phyloP scores from a whole-genome alignment of 2,797 vertebrate genomes.

The Melanitta fusca region DNA sequence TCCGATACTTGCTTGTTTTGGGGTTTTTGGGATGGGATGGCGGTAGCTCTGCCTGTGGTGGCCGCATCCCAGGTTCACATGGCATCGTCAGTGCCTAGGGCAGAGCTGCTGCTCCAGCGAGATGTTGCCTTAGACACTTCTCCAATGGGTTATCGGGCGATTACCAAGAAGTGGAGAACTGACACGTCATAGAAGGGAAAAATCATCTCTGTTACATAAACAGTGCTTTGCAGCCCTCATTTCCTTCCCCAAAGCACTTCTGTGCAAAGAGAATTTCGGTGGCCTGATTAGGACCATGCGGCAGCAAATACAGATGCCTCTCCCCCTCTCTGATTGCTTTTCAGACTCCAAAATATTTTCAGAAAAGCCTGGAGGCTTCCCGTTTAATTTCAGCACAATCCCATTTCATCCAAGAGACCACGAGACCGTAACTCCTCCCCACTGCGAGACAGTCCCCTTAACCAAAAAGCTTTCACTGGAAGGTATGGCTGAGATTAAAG shows the following conservation, averaged over 20 bases:
- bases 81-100: not conserved
- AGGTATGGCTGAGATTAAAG: not conserved
- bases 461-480: not conserved
- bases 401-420: not conserved
- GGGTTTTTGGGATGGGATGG: not conserved
- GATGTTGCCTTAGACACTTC: not conserved
- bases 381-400: not conserved
- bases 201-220: constrained; percentile 31
- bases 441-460: not conserved
- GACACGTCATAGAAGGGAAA: not conserved
- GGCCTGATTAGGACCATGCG: constrained; percentile 33
- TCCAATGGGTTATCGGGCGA: not conserved
- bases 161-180: not conserved
- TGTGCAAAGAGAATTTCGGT: not conserved
- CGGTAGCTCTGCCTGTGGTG: not conserved
- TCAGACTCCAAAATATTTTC: not conserved
- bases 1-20: rapidly evolving
- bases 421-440: not conserved
- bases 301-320: not conserved
- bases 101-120: not conserved
- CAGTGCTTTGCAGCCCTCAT: constrained; percentile 40
- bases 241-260: not conserved
- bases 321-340: not conserved
- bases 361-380: not conserved
- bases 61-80: not conserved